A percentile compares a stretch with the other conserved stretches of the same genome.
phyloP scores from a whole-genome alignment of 2,888 invertebrate genomes.

The Agrochola litura region DNA sequence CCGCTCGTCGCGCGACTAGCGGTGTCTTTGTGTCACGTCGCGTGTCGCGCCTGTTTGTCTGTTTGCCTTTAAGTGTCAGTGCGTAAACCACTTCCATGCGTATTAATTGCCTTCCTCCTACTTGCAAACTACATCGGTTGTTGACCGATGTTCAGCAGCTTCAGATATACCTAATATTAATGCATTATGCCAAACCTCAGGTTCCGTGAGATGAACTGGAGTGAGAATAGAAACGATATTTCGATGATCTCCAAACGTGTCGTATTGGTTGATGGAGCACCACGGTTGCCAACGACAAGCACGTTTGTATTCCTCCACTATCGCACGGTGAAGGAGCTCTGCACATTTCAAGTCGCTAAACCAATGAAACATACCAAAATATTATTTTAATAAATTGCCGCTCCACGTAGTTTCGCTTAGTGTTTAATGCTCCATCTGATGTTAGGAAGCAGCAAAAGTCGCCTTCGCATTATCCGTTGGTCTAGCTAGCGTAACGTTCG shows the following conservation, averaged over 20 bases:
- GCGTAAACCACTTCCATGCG: too few species aligned
- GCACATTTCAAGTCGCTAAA: constrained; percentile 82
- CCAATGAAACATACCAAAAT: constrained; percentile 9
- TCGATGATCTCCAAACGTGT: constrained; percentile 84
- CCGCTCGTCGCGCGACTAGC: too few species aligned
- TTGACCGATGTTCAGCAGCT: neutral
- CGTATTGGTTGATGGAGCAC: constrained; percentile 83
- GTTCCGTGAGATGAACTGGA: constrained; percentile 81
- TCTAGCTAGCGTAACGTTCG: neutral
- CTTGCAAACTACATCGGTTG: too few species aligned
- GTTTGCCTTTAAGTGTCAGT: too few species aligned
- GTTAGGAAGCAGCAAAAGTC: neutral
- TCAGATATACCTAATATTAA: too few species aligned
- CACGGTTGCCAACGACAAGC: constrained; percentile 83
- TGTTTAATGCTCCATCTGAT: neutral
- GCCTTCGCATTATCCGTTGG: too few species aligned
- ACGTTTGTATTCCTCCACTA: constrained; percentile 78
- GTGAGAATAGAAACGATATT: constrained; percentile 81
- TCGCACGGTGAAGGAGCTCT: constrained; percentile 81
- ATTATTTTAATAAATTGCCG: neutral
- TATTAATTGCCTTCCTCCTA: too few species aligned
- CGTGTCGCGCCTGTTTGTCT: too few species aligned
- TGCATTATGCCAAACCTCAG: constrained; percentile 76
- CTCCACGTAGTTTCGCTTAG: neutral
- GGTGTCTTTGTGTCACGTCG: too few species aligned